Evolutionary conservation across 2,113 vertebrate genomes (phyloP), one percentile per base, ranked within the genome.

Genomic region (Neomonachus schauinslandi): DNA sequence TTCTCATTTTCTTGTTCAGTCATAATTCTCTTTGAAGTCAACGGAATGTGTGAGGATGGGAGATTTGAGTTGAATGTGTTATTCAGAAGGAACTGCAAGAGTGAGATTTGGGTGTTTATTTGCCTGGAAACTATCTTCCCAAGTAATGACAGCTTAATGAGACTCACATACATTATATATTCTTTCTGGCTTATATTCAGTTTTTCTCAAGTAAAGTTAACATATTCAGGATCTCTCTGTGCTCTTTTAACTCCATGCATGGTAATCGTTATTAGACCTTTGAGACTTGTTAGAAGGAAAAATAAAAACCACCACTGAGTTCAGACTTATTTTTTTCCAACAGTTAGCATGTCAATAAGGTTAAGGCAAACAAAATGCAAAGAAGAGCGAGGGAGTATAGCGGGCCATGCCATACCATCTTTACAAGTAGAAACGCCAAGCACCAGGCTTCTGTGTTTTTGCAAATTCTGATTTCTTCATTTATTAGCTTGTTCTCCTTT

Each of bases 91-190:
- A 96, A 88, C 97, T 97, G 94, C 94, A 89, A 63, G 81, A 94
- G 13, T 63, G 81, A 98, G 97, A 98, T 98, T 96, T 89, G 94
- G 88, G 53, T 97, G 81, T 98, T 98, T 98, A 98, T 97, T 97
- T 98, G 94, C 88, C 98, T 98, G 95, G 94, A 94, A 98, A 98
- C 80, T 92, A 92, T 96, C 96, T 89, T 96, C 86, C 94, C 72
- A 95, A 92, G 94, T 97, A 88, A 98, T 96, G 95, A 97, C 92
- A 95, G 97, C 93, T 98, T 97, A 98, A 98, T 98, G 97, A 97
- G 96, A 96, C 96, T 97, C 92, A 96, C 94, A 90, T 91, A 97
- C 90, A 94, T 97, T 97, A 97, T 96, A 93, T 96, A 85, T 89
- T 96, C 92, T 96, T 97, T 91, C 92, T 96, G 95, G 97, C 59